Evolutionary conservation across 2,797 vertebrate genomes (phyloP), one percentile per base, ranked within the genome.

Genomic region (Oryzias dopingdopingensis): DNA sequence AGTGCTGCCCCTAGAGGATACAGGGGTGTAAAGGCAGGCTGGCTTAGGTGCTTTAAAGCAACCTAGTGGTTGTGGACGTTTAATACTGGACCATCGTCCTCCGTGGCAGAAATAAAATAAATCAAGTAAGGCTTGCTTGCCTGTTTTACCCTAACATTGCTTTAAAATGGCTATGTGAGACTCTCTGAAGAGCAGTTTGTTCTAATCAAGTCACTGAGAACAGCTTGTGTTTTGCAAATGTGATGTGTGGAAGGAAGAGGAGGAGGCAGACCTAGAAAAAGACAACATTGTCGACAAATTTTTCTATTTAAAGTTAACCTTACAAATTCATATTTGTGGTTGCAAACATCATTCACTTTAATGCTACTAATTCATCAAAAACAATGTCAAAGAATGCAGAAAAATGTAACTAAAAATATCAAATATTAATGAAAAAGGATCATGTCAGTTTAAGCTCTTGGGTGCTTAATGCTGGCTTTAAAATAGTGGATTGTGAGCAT

Each of bases 11-110:
- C 86, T 68, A 79, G 78, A 85, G 82, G 82, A 37, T 77, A 63
- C 59, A 84, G 76, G 78, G 83, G 81, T 83, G 66, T 82, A 90
- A 90, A 88, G 87, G 89, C 88, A 90, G 84, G 83, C 77, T 81
- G 81, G 81, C 63, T 66, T 68, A 80, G 80, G 74, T 46, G 81
- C 67, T 72, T 72, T 32, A 77, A 76, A 51, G 52, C 70, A 83
- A 75, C 74, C 74, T 62, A 76, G 83, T 84, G 82, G 80, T 79
- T 46, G 53, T 72, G 58, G 72, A 82, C 41, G 48, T 75, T 74
- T 74, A 84, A 82, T 62, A 79, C 78, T 80, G 75, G 60, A 66
- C 67, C 56, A 53, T 79, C 40, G 42, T 52, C 63, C 70, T 74
- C 80, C 48, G 14, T 56, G 70, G 75, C 49, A 78, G 72, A 84